phyloP scores from a whole-genome alignment of 1,140 invertebrate genomes.

The Cotesia vestalis region DNA sequence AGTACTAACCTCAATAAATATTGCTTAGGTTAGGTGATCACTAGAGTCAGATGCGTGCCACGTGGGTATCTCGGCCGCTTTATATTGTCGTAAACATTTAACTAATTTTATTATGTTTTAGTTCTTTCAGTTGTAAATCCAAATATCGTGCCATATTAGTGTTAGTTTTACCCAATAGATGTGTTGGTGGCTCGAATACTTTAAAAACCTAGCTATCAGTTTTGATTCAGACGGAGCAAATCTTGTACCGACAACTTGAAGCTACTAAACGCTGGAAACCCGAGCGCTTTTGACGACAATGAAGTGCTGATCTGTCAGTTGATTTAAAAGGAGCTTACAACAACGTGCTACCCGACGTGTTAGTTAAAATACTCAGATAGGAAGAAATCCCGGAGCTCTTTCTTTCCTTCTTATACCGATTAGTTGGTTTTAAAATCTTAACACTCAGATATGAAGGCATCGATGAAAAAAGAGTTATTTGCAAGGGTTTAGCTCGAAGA shows the following conservation, averaged over 20 bases:
- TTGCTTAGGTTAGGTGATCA: no score
- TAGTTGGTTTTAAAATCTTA: not conserved
- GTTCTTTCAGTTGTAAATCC: no score
- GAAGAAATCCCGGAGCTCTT: not conserved
- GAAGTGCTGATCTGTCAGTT: conserved; percentile 20
- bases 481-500: not conserved
- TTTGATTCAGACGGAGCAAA: conserved; percentile 39
- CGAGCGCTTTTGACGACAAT: conserved; percentile 43
- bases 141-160: no score
- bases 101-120: no score
- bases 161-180: not conserved
- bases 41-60: no score
- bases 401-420: not conserved
- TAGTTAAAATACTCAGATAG: not conserved
- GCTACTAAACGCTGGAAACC: conserved; percentile 19
- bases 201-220: conserved; percentile 37
- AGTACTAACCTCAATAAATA: no score
- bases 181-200: conserved; percentile 32
- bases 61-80: no score
- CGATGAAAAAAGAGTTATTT: not conserved
- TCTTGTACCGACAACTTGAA: conserved; percentile 35
- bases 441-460: not conserved
- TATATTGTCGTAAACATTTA: no score
- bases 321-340: not conserved
- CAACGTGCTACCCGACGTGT: not conserved